A percentile compares a stretch with the other conserved stretches of the same genome.
Conservation (phyloP, 1,140 invertebrate species). For the Lordiphosa mommai region DNA sequence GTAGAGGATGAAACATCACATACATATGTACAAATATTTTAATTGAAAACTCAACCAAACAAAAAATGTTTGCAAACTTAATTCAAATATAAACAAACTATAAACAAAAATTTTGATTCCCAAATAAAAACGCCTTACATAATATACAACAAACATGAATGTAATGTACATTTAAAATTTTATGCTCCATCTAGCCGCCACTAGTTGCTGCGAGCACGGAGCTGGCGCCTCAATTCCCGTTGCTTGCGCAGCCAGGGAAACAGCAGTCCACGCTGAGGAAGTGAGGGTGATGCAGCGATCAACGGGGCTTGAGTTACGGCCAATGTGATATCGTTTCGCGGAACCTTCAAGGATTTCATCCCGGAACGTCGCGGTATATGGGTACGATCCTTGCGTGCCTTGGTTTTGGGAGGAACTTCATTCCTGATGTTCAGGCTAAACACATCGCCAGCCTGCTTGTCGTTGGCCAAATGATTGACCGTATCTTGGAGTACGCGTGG, state of each 20-base stretch:
- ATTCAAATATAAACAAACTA: too few relatives aligned
- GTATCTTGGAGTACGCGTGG: constrained; percentile 60
- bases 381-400: constrained; percentile 8
- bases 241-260: constrained; percentile 53
- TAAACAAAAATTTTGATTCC: constrained; percentile 4
- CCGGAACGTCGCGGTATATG: constrained; percentile 6
- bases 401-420: constrained; percentile 30
- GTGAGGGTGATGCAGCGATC: constrained; percentile 3
- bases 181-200: not conserved
- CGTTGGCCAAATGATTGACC: constrained; percentile 45
- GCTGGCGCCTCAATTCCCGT: constrained; percentile 33
- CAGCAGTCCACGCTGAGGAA: constrained; percentile 16
- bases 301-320: constrained; percentile 31
- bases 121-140: constrained; percentile 31
- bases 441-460: constrained; percentile 38
- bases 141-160: constrained; percentile 36
- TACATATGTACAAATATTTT: too few relatives aligned
- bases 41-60: too few relatives aligned
- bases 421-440: constrained; percentile 61
- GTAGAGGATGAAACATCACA: too few relatives aligned
- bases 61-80: not conserved
- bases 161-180: not conserved
- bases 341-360: not conserved
- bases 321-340: constrained; percentile 16
- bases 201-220: constrained; percentile 9